Base-by-base conservation (phyloP, 2,113 vertebrate genomes). In the Cyphomyrus discorhynchus region DNA sequence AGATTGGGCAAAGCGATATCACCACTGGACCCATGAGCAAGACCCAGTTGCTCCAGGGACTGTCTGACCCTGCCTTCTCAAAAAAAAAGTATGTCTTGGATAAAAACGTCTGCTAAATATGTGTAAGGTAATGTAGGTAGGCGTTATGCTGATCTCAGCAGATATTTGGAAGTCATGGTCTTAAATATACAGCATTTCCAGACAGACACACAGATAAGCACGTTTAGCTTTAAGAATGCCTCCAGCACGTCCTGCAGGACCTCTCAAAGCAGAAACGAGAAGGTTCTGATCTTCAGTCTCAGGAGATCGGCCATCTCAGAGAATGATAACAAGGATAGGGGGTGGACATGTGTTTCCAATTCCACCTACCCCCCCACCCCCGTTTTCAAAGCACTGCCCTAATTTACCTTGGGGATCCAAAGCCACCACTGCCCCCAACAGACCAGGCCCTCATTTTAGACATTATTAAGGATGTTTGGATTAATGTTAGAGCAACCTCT, bases 281-380 rank as follows among this genome's bases (percentile, higher is more conserved):
- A 50, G 83, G 47, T 86, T 86, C 83, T 50, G n/a, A 50, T 86
- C 24, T 47, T 13, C 47, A 87, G 66, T 5, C 82, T 70, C 88
- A 46, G 88, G 47, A 85, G 27, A 91, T 45, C 53, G 70, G 66
- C 89, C 52, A 88, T 88, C 15, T 82, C 87, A 91, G n/a, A 86
- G 47, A 9, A 86, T 47, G 83, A 31, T 82, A 21, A 87, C 83
- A 74, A 74, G 35, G 88, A 90, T 91, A 88, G 90, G 91, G 93
- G 49, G 35, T 58, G 7, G 24, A 82, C 93, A 94, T 93, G 91
- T 93, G 94, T 93, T 93, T 93, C 87, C 89, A 93, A 90, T 93
- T 93, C 3, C 53, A 74, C 90, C 86, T 3, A 42, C 90, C 31
- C 39, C 58, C 88, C 86, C 46, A 0, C 53, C 24, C 7, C 21